Conservation (phyloP, 2,113 vertebrate genomes). For the Paradoxurus hermaphroditus region DNA sequence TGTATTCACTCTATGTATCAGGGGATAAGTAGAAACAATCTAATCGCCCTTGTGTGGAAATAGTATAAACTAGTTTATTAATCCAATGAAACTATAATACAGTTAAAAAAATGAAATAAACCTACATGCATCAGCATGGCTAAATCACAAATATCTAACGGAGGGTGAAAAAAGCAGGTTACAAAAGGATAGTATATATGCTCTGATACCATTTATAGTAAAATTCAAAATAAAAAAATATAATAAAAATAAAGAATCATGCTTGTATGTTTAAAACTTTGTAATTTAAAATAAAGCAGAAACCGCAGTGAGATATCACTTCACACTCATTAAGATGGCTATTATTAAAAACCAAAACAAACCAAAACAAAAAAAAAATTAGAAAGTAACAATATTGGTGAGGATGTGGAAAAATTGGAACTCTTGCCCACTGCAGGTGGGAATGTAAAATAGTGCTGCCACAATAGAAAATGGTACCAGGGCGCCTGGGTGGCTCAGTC, state of each 20-base stretch:
- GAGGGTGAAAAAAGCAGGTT: background rate
- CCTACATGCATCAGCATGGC: background rate
- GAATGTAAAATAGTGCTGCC: background rate
- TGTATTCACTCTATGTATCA: background rate
- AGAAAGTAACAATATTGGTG: background rate
- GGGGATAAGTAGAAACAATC: background rate
- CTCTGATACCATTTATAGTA: background rate
- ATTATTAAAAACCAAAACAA: background rate
- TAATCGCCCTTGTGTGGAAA: background rate
- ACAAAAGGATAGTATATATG: background rate
- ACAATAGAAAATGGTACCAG: background rate
- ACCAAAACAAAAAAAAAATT: background rate
- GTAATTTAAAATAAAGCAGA: constrained; percentile 3
- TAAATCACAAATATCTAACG: background rate
- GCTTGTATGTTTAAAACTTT: background rate
- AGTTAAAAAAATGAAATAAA: constrained; percentile 11
- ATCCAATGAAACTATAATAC: background rate
- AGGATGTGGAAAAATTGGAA: background rate
- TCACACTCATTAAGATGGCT: background rate
- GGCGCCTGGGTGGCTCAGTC: too few relatives aligned
- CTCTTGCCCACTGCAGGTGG: background rate
- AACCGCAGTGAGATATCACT: background rate
- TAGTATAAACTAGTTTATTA: background rate
- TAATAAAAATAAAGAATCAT: background rate
- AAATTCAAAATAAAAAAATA: background rate